Evolutionary conservation across 2,797 vertebrate species (phyloP).

Genomic region (Oreochromis mossambicus): DNA sequence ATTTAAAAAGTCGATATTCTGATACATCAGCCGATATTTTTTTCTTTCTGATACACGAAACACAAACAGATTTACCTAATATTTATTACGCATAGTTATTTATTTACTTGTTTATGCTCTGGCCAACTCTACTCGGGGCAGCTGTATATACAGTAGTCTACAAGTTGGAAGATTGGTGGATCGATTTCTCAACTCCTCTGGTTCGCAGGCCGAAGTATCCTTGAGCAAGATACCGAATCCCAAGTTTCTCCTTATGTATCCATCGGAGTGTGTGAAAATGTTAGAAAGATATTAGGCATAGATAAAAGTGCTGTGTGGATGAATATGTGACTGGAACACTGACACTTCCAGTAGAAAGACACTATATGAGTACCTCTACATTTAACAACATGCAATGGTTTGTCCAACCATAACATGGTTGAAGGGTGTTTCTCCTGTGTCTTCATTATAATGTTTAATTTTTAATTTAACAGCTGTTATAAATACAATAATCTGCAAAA

Average conservation of each 20-base stretch:
- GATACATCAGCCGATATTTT: neutral
- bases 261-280: neutral
- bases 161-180: neutral
- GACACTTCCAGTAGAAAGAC: neutral
- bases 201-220: accelerated
- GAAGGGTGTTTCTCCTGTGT: neutral
- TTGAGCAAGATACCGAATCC: neutral
- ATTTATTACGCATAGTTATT: neutral
- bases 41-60: neutral
- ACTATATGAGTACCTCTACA: neutral
- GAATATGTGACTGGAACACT: neutral
- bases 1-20: neutral
- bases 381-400: neutral
- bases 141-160: neutral
- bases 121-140: neutral
- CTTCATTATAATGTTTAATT: neutral
- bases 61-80: neutral
- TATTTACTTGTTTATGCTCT: neutral
- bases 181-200: neutral
- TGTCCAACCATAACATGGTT: neutral
- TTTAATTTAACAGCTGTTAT: neutral
- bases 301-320: neutral
- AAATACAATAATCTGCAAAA: neutral
- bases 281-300: neutral
- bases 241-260: neutral